Conservation (phyloP, 2,888 invertebrate species). For the Drosophila neonasuta region DNA sequence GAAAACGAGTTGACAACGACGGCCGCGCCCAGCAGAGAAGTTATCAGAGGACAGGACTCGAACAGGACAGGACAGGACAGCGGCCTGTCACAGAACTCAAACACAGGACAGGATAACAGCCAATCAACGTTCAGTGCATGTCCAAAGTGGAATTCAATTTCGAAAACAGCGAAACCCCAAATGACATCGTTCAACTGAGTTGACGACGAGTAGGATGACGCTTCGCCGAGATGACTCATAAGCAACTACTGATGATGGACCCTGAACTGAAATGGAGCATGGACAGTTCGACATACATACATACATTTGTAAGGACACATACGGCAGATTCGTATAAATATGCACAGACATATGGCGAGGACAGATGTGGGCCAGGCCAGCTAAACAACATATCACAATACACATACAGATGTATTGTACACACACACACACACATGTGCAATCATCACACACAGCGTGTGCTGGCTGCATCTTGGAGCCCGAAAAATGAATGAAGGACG, state of each 20-base stretch:
- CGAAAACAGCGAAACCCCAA: conserved; percentile 44
- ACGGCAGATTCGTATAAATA: conserved; percentile 36
- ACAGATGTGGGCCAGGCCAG: conserved; percentile 48
- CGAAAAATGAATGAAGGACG: conserved; percentile 55
- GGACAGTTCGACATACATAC: conserved; percentile 10
- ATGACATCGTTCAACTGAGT: conserved; percentile 39
- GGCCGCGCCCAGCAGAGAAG: conserved; percentile 20
- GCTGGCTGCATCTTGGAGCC: conserved; percentile 54
- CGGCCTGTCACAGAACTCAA: background rate
- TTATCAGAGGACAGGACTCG: conserved; percentile 7
- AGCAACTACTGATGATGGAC: conserved; percentile 17
- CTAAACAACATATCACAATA: conserved; percentile 38
- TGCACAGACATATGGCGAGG: conserved; percentile 27
- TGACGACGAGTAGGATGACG: conserved; percentile 20
- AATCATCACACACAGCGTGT: conserved; percentile 1
- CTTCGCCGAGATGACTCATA: conserved; percentile 44
- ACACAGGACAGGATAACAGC: conserved; percentile 18
- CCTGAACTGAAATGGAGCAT: conserved; percentile 15
- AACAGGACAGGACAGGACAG: conserved; percentile 9
- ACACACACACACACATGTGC: conserved; percentile 11
- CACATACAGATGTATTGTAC: conserved; percentile 13
- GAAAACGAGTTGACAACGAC: conserved; percentile 42
- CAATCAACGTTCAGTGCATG: conserved; percentile 36
- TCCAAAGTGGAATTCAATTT: conserved; percentile 66
- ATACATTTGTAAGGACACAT: conserved; percentile 14